Evolutionary conservation across 2,888 invertebrate genomes (phyloP).

Genomic region (Morpho helenor): DNA sequence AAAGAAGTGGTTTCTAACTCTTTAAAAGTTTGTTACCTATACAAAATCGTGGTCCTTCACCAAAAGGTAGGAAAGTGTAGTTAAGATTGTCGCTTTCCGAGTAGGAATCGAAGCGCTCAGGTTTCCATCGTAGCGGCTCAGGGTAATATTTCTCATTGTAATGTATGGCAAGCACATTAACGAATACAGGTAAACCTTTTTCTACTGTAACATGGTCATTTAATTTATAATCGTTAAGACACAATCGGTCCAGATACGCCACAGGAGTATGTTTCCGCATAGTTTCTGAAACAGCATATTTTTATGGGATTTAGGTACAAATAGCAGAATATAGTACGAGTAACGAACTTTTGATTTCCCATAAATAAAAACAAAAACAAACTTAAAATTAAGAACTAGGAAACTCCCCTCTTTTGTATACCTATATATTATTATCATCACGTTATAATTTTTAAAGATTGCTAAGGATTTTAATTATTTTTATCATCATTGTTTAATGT

Average conservation of each 20-base stretch:
- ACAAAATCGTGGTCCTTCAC: conserved; percentile 58
- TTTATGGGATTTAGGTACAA: too few species aligned
- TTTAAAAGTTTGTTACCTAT: conserved; percentile 29
- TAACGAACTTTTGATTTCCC: conserved; percentile 10
- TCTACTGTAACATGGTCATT: conserved; percentile 48
- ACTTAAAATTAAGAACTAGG: background rate
- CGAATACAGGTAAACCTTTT: conserved; percentile 47
- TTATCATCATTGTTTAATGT: too few species aligned
- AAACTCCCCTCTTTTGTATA: conserved; percentile 2
- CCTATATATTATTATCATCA: too few species aligned
- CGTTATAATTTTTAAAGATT: too few species aligned
- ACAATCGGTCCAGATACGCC: conserved; percentile 49
- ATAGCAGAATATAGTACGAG: background rate
- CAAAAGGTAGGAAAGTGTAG: conserved; percentile 55
- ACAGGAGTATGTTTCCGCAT: conserved; percentile 51
- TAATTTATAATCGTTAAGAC: conserved; percentile 42
- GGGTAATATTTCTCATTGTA: conserved; percentile 47
- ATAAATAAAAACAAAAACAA: background rate
- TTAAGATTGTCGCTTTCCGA: conserved; percentile 48
- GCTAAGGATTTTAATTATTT: too few species aligned
- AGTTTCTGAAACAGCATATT: conserved; percentile 44
- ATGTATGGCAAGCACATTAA: conserved; percentile 53
- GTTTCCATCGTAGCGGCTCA: conserved; percentile 51
- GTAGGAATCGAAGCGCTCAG: conserved; percentile 44
- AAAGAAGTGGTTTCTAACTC: background rate